These are phyloP conservation scores for Hippopotamus amphibius DNA, from an alignment of 2,113 vertebrate genomes.

Conservation along the genomic window DNA sequence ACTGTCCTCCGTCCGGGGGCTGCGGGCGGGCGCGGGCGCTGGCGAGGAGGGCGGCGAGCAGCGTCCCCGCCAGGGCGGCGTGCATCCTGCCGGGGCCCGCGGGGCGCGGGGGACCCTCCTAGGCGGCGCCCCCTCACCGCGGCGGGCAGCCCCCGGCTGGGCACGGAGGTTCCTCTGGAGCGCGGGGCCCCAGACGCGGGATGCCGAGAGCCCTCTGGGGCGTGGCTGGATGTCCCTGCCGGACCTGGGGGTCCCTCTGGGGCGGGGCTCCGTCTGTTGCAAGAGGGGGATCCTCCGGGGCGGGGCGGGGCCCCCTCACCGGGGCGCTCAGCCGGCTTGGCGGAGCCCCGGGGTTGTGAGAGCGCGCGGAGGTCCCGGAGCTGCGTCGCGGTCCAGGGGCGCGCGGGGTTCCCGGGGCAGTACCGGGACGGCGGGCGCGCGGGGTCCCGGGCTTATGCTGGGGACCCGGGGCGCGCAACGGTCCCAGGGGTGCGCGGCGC, in stretches of 20 bases:
- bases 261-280: conserved; percentile 72
- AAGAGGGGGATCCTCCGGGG: conserved; percentile 69
- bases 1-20: conserved; percentile 81
- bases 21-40: conserved; percentile 77
- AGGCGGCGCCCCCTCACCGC: conserved; percentile 69
- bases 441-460: conserved; percentile 49
- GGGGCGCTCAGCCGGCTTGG: conserved; percentile 50
- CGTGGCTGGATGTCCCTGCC: conserved; percentile 71
- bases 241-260: conserved; percentile 78
- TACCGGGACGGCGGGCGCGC: conserved; percentile 41
- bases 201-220: conserved; percentile 74
- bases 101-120: conserved; percentile 69
- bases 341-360: conserved; percentile 9
- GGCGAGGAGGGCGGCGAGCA: conserved; percentile 79
- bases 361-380: conserved; percentile 41
- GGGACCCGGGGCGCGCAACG: conserved; percentile 53
- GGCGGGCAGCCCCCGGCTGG: conserved; percentile 73
- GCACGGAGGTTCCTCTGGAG: conserved; percentile 66
- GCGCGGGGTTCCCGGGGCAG: conserved; percentile 37
- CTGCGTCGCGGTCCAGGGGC: conserved; percentile 51
- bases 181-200: conserved; percentile 65
- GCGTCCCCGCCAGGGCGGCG: conserved; percentile 79
- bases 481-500: conserved; percentile 78
- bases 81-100: conserved; percentile 79
- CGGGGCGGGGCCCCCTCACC: conserved; percentile 68